These are phyloP conservation scores for Scomber scombrus DNA, from an alignment of 2,113 vertebrate genomes.

Conservation along the genomic window DNA sequence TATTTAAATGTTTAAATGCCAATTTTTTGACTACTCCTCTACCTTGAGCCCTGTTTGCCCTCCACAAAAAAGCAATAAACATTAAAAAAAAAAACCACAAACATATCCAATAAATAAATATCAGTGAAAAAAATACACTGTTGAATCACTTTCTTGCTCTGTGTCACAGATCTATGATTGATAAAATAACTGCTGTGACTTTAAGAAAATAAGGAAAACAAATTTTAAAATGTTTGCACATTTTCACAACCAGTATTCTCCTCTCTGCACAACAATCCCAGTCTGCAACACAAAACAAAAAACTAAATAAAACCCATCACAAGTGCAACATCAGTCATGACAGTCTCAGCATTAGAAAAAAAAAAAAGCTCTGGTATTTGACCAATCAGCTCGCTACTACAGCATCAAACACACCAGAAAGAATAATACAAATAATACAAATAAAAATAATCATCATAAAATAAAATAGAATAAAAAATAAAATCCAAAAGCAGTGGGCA, in stretches of 20 bases:
- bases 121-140: slow-evolving; percentile 82
- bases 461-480: slow-evolving; percentile 40
- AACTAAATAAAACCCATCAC: slow-evolving; percentile 71
- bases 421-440: slow-evolving; percentile 4
- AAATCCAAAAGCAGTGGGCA: slow-evolving; percentile 42
- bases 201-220: slow-evolving; percentile 64
- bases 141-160: slow-evolving; percentile 72
- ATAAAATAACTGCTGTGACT: slow-evolving; percentile 74
- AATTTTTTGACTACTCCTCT: slow-evolving; percentile 56
- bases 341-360: slow-evolving; percentile 72
- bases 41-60: slow-evolving; percentile 67
- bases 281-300: slow-evolving; percentile 65
- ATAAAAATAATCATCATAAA: slow-evolving; percentile 20
- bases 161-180: slow-evolving; percentile 78
- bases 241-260: slow-evolving; percentile 55
- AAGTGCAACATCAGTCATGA: slow-evolving; percentile 83
- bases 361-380: slow-evolving; percentile 59
- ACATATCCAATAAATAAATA: slow-evolving; percentile 84
- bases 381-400: slow-evolving; percentile 72
- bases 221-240: not conserved
- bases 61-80: slow-evolving; percentile 55
- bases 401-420: slow-evolving; percentile 73
- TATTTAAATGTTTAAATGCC: slow-evolving; percentile 56
- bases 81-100: slow-evolving; percentile 52
- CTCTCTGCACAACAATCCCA: slow-evolving; percentile 56